Evolutionary conservation across 1,140 invertebrate genomes (phyloP).

Genomic region (Pemphigus obesinymphae): DNA sequence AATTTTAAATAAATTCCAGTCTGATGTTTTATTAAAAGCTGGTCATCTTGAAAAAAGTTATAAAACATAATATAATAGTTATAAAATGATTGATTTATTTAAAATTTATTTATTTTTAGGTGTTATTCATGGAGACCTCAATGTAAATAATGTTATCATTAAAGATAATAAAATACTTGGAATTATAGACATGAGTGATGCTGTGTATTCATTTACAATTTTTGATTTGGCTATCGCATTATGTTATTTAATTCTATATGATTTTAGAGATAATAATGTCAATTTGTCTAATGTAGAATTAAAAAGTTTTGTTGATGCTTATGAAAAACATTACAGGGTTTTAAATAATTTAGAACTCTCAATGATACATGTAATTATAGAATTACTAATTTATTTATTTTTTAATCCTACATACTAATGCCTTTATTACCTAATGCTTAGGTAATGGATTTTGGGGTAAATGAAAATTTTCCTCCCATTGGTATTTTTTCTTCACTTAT

Average conservation of each 20-base stretch:
- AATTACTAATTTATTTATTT: neutral
- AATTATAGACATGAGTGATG: slow-evolving; percentile 18
- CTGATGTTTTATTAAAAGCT: neutral
- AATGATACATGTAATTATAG: slow-evolving; percentile 15
- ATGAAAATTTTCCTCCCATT: too few species aligned
- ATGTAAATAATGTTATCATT: slow-evolving; percentile 17
- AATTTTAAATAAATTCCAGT: slow-evolving; percentile 19
- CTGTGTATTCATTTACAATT: slow-evolving; percentile 7
- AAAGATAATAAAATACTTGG: slow-evolving; percentile 8
- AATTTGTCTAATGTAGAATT: neutral
- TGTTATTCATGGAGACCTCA: slow-evolving; percentile 23
- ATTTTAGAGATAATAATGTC: neutral
- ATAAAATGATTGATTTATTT: neutral
- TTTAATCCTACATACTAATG: too few species aligned
- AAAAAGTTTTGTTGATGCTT: slow-evolving; percentile 11
- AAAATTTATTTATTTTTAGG: neutral
- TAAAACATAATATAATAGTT: neutral
- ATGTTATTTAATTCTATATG: slow-evolving; percentile 10
- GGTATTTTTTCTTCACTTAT: too few species aligned
- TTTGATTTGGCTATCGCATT: slow-evolving; percentile 18
- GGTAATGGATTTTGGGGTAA: too few species aligned
- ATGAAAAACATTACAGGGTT: neutral
- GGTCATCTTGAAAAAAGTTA: slow-evolving; percentile 5
- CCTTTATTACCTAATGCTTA: too few species aligned
- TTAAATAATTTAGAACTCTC: neutral